Evolutionary conservation across 2,113 vertebrate species (phyloP).

Genomic region (Amphiprion ocellaris): DNA sequence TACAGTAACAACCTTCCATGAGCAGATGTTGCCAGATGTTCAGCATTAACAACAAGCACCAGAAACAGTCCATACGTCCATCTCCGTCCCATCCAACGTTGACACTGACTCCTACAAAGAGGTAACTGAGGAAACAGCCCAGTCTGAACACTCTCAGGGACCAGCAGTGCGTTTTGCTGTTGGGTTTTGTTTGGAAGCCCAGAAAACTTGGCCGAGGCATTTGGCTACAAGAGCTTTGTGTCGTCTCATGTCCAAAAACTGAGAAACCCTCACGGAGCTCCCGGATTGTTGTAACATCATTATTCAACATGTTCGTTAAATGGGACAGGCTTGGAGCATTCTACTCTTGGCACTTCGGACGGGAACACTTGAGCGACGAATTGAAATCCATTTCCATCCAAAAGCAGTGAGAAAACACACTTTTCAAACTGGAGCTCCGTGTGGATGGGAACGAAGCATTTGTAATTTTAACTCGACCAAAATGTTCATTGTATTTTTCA

Average conservation of each 20-base stretch:
- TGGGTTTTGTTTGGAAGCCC: background rate
- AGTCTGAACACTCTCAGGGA: background rate
- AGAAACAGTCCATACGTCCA: too few species aligned
- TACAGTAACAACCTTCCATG: too few species aligned
- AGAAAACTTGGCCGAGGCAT: conserved; percentile 15
- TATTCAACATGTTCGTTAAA: conserved; percentile 35
- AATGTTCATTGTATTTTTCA: too few species aligned
- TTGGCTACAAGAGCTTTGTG: background rate
- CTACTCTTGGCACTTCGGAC: conserved; percentile 12
- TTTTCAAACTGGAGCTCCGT: background rate
- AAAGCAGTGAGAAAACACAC: conserved; percentile 8
- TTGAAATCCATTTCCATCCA: conserved; percentile 14
- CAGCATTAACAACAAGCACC: background rate
- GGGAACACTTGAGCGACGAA: background rate
- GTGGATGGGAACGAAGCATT: too few species aligned
- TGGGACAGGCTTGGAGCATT: background rate
- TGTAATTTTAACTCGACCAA: too few species aligned
- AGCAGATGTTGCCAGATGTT: background rate
- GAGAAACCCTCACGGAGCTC: background rate
- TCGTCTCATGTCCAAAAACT: background rate
- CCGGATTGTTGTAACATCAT: conserved; percentile 20
- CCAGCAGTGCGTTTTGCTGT: conserved; percentile 1
- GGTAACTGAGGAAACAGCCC: background rate
- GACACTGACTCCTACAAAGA: background rate
- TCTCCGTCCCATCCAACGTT: background rate